Evolutionary conservation across 2,888 invertebrate genomes (phyloP).

Genomic region (Calameuta filiformis): DNA sequence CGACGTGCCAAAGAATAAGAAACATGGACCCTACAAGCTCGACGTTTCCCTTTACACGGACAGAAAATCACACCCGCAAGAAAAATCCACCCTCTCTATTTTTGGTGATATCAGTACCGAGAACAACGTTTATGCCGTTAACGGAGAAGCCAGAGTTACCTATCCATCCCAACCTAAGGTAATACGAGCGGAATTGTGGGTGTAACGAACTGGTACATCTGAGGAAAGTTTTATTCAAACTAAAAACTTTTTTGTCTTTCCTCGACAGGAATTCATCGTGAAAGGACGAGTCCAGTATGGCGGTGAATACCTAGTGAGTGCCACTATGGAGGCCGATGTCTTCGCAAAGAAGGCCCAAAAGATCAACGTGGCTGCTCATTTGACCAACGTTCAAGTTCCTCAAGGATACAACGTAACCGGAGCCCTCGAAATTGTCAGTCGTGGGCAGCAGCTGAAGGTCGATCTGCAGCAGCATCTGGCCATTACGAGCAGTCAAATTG

Average conservation of each 20-base stretch:
- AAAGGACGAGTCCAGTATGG: conserved; percentile 66
- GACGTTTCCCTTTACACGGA: conserved; percentile 77
- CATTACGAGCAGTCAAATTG: conserved; percentile 52
- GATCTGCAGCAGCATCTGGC: conserved; percentile 57
- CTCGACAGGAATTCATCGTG: conserved; percentile 64
- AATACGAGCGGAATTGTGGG: conserved; percentile 14
- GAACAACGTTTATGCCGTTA: conserved; percentile 66
- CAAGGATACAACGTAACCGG: conserved; percentile 65
- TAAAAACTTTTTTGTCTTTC: no score
- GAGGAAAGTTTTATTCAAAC: not conserved
- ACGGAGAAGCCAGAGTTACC: conserved; percentile 73
- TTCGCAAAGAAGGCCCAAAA: conserved; percentile 72
- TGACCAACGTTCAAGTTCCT: conserved; percentile 37
- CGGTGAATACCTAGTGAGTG: conserved; percentile 58
- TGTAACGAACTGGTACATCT: not conserved
- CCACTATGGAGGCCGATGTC: conserved; percentile 70
- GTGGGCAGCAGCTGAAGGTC: conserved; percentile 63
- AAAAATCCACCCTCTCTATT: conserved; percentile 73
- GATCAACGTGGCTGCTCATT: conserved; percentile 63
- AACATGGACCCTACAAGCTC: conserved; percentile 72
- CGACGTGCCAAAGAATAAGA: conserved; percentile 56
- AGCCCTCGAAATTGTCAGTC: conserved; percentile 65
- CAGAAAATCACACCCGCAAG: conserved; percentile 77
- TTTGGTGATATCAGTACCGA: conserved; percentile 69
- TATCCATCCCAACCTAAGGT: conserved; percentile 77